Conservation (phyloP, 2,888 invertebrate genomes). For the Polymixis flavicincta region DNA sequence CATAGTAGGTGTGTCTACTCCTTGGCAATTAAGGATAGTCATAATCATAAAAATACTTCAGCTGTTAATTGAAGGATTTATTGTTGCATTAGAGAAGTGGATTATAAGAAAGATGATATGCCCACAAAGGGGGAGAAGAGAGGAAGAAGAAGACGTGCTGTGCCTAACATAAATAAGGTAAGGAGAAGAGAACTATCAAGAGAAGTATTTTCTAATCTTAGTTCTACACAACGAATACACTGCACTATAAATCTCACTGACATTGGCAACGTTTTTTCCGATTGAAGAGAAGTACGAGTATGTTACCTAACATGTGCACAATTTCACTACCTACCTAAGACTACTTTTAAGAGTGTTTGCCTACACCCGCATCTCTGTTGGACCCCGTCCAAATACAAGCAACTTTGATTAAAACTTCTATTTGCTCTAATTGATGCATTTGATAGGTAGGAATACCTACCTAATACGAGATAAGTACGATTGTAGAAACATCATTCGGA, state of each 20-base stretch:
- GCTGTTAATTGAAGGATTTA: no score
- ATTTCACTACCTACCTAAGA: neutral
- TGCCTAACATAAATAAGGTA: no score
- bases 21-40: neutral
- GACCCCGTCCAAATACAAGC: constrained; percentile 54
- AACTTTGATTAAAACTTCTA: constrained; percentile 41
- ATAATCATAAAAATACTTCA: no score
- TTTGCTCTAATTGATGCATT: constrained; percentile 41
- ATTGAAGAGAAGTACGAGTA: neutral
- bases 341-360: neutral
- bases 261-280: neutral
- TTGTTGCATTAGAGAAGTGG: no score
- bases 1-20: neutral
- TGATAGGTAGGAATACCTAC: neutral
- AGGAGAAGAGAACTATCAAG: no score
- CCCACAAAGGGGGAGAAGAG: no score
- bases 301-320: constrained; percentile 4
- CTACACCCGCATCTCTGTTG: constrained; percentile 39
- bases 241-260: neutral
- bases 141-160: no score
- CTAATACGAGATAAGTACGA: neutral
- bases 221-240: no score
- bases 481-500: neutral
- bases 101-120: no score
- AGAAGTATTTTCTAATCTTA: no score